A percentile compares a stretch with the other conserved stretches of the same genome.
These are phyloP conservation scores for Anthophora plumipes DNA, from an alignment of 2,888 invertebrate species.

Conservation along the genomic window DNA sequence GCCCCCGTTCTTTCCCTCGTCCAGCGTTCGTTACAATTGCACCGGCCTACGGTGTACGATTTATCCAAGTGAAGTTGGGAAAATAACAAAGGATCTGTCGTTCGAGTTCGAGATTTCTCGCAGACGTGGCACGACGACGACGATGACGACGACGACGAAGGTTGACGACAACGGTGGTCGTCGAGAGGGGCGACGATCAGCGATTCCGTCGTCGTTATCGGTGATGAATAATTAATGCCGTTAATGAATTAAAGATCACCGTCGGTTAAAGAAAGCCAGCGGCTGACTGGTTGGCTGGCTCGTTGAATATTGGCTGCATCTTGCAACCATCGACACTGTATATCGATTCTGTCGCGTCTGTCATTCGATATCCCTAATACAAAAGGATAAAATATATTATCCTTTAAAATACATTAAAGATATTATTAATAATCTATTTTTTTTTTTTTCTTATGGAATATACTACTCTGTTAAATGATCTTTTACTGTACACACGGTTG, in stretches of 20 bases:
- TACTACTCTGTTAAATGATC: too few species aligned
- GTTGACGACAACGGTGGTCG: neutral
- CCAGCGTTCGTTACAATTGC: constrained; percentile 13
- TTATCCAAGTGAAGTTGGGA: constrained; percentile 49
- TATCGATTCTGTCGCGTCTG: constrained; percentile 36
- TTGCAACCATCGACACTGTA: constrained; percentile 25
- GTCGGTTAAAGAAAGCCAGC: constrained; percentile 48
- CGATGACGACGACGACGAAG: neutral
- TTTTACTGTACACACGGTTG: neutral
- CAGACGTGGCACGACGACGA: constrained; percentile 16
- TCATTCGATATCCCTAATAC: neutral
- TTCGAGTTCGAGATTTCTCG: neutral
- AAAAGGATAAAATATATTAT: neutral
- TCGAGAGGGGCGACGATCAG: constrained; percentile 45
- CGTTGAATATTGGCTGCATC: constrained; percentile 57
- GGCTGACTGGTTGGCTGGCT: constrained; percentile 38
- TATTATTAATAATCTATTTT: neutral
- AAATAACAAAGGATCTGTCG: constrained; percentile 37
- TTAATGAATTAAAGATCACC: constrained; percentile 69
- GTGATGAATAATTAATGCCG: constrained; percentile 70
- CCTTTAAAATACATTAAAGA: neutral
- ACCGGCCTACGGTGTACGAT: constrained; percentile 32
- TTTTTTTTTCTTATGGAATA: neutral
- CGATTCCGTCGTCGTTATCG: constrained; percentile 61
- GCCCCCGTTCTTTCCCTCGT: neutral